Conservation (phyloP, 2,888 invertebrate species). For the Drosophila percnosoma region DNA sequence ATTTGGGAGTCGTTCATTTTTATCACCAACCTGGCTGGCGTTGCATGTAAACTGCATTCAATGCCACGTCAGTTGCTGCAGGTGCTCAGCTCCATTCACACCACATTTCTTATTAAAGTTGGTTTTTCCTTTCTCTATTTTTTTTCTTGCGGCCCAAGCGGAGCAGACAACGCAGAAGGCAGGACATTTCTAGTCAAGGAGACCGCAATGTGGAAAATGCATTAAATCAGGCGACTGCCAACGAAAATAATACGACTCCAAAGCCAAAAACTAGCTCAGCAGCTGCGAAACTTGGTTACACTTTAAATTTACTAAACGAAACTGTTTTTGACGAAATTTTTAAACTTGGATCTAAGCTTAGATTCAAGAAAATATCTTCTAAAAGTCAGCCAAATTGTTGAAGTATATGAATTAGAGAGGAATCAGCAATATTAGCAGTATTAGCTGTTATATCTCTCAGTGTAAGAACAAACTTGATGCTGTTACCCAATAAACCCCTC, state of each 20-base stretch:
- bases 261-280: not conserved
- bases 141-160: constrained; percentile 30
- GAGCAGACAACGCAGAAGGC: constrained; percentile 14
- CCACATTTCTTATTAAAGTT: constrained; percentile 69
- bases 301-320: not conserved
- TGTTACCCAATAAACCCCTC: not conserved
- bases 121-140: constrained; percentile 27
- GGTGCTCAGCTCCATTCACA: constrained; percentile 48
- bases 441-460: not conserved
- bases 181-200: constrained; percentile 20
- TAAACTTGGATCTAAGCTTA: too few relatives aligned
- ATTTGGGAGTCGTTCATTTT: constrained; percentile 71
- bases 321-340: not conserved
- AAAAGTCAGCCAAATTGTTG: not conserved
- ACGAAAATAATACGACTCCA: constrained; percentile 15
- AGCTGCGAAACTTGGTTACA: not conserved
- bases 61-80: constrained; percentile 22
- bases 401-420: not conserved
- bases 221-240: constrained; percentile 44
- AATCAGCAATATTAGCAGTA: not conserved
- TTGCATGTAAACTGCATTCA: constrained; percentile 58
- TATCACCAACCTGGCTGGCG: constrained; percentile 56
- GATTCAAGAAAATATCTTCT: not conserved
- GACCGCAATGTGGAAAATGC: constrained; percentile 49
- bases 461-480: not conserved